Base-by-base conservation (phyloP, 2,888 invertebrate genomes). In the Notocelia uddmanniana region DNA sequence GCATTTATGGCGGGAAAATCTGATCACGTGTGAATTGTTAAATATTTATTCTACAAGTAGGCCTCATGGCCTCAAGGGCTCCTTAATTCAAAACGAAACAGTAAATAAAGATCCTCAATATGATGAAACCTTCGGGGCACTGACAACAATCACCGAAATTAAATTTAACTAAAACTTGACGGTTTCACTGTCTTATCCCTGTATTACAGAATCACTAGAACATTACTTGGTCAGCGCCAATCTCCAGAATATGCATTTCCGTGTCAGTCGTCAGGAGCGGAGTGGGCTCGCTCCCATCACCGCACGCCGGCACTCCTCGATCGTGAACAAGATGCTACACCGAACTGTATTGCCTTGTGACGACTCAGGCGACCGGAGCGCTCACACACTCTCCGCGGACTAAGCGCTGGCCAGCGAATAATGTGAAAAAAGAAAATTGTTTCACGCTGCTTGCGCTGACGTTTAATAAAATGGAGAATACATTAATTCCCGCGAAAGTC, bases 211-310 rank as follows among this genome's bases (percentile, higher is more conserved):
- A 79, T 75, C 78, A 70, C 52, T 41, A 68, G 74, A 77, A 76
- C 77, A 78, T 91, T 94, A 94, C 94, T 87, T 94, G 93, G 75
- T 94, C 94, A 73, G 91, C 91, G 81, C 93, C 93, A 74, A 94
- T 89, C 79, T 94, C 94, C 84, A 94, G 85, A 82, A 94, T 91
- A 78, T 94, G 94, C 94, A 94, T 94, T 76, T 85, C 89, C 80
- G 81, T 80, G 77, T 80, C 74, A 76, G 75, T 79, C 75, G 79
- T 85, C 83, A 86, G 80, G 76, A 76, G 75, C 73, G 78, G 75
- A 77, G 80, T 85, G 83, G 75, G 19, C 59, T 19, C 41, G 63
- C 52, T 85, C 80, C 84, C 89, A 88, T 88, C 83, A 84, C 88
- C 82, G 73, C 76, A 74, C 78, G 77, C 70, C 75, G 76, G 76